Evolutionary conservation across 1,140 invertebrate genomes (phyloP), one percentile per base, ranked within the genome.

Genomic region (Drosophila sucinea): DNA sequence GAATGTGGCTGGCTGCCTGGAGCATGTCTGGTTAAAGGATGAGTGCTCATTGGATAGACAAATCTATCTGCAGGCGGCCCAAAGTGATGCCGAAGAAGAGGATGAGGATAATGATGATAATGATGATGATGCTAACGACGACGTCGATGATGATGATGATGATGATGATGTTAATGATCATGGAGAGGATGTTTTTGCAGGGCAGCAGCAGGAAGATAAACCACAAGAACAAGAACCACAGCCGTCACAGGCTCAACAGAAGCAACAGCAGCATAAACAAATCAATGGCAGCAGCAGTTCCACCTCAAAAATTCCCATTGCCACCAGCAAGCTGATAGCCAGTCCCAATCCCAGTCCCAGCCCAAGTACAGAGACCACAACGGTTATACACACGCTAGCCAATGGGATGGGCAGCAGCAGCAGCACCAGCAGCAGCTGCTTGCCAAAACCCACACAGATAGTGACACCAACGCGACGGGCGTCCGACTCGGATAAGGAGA

Each of bases 1-100:
- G 92, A 94, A 93, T 92, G 94, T 94, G 91, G 92, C 93, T 91
- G 93, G 94, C 92, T 94, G 94, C 92, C 92, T 94, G 92, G 93
- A 94, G 91, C 94, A 94, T 92, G 93, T 94, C 91, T 94, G 94
- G 94, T 92, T 94, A 69, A 94, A 93, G 72, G 90, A 92, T 60
- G 91, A 92, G 51, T 79, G 84, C 60, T 78, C 90, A 4, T 66
- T 91, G 63, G 73, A 84, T 62, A 81, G 90, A 65, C 91, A 89
- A 77, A 90, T 92, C 38, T 90, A 89, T 72, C 78, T 87, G 76
- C 81, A 76, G 47, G 72, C 82, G 47, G 72, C 82, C 30, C 77
- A 76, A 30, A 76, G 73, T 27, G 77, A 79, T 67, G 81, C 89
- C 30, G 79, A 84, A 27, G 79, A 86, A 70, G 81, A 89, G 33